Percentiles rank a stretch among this genome's conserved stretches.
Evolutionary conservation across 2,113 vertebrate genomes (phyloP).

Genomic region (Istiophorus platypterus): DNA sequence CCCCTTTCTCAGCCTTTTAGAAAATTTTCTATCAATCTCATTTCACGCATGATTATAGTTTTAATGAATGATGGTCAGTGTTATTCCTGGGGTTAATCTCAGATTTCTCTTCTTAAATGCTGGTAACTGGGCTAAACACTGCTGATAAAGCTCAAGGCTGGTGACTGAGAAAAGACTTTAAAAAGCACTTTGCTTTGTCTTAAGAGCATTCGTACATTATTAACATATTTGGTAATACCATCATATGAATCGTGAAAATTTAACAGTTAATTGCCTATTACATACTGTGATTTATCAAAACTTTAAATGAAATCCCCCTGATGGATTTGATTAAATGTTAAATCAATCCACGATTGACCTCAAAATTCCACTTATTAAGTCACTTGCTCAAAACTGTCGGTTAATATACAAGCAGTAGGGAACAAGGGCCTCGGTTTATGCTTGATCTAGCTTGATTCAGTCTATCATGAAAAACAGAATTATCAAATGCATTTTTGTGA

Average conservation of each 20-base stretch:
- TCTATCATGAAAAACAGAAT: background rate
- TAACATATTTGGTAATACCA: slow-evolving; percentile 68
- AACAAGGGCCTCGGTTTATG: background rate
- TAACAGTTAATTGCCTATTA: slow-evolving; percentile 72
- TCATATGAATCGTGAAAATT: slow-evolving; percentile 56
- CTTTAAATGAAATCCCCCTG: slow-evolving; percentile 41
- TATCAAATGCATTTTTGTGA: slow-evolving; percentile 2
- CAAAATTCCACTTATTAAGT: slow-evolving; percentile 47
- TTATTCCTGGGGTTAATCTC: slow-evolving; percentile 90
- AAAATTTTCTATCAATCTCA: slow-evolving; percentile 96
- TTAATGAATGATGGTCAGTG: slow-evolving; percentile 95
- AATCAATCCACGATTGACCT: slow-evolving; percentile 71
- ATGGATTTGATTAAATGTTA: slow-evolving; percentile 71
- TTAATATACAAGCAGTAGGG: slow-evolving; percentile 58
- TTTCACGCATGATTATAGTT: slow-evolving; percentile 97
- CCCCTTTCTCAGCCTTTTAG: slow-evolving; percentile 90
- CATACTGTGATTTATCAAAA: slow-evolving; percentile 58
- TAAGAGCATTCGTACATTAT: slow-evolving; percentile 70
- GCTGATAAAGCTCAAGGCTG: slow-evolving; percentile 65
- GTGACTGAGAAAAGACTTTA: slow-evolving; percentile 39
- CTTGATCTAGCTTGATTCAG: slow-evolving; percentile 28
- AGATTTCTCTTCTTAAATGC: slow-evolving; percentile 81
- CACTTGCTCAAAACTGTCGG: slow-evolving; percentile 51
- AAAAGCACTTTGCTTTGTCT: slow-evolving; percentile 69
- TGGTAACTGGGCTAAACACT: slow-evolving; percentile 66